phyloP scores from a whole-genome alignment of 2,797 vertebrate species.

The Phalloptychus januarius region DNA sequence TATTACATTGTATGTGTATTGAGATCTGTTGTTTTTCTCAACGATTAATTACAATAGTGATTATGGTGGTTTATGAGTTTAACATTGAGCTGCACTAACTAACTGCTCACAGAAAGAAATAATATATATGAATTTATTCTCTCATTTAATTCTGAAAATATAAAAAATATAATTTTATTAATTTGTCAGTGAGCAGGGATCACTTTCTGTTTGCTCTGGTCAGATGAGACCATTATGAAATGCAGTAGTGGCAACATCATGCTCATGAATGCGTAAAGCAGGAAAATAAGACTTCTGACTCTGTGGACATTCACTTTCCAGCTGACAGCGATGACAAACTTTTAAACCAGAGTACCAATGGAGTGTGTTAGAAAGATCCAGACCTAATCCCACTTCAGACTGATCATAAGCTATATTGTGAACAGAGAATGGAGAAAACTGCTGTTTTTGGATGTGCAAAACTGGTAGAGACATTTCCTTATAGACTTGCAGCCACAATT shows the following conservation, averaged over 20 bases:
- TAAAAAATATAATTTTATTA: too few species aligned
- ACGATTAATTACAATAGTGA: neutral
- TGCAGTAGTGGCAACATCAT: neutral
- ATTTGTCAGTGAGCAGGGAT: too few species aligned
- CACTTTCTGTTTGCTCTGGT: too few species aligned
- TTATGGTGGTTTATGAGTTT: neutral
- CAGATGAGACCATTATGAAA: neutral
- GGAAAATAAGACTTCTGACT: neutral
- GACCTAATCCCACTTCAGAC: too few species aligned
- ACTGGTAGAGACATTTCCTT: neutral
- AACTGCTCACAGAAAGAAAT: neutral
- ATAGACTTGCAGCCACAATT: neutral
- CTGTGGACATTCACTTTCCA: neutral
- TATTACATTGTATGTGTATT: neutral
- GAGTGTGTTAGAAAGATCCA: too few species aligned
- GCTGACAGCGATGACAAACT: neutral
- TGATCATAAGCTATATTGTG: too few species aligned
- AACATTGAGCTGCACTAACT: neutral
- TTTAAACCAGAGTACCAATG: neutral
- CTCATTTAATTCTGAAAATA: constrained; percentile 1
- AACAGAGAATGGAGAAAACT: neutral
- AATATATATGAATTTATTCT: neutral
- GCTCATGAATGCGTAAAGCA: neutral
- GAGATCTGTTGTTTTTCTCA: neutral
- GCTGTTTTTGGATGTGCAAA: neutral